Evolutionary conservation across 2,797 vertebrate genomes (phyloP), one percentile per base, ranked within the genome.

Genomic region (Syndactyla subalaris): DNA sequence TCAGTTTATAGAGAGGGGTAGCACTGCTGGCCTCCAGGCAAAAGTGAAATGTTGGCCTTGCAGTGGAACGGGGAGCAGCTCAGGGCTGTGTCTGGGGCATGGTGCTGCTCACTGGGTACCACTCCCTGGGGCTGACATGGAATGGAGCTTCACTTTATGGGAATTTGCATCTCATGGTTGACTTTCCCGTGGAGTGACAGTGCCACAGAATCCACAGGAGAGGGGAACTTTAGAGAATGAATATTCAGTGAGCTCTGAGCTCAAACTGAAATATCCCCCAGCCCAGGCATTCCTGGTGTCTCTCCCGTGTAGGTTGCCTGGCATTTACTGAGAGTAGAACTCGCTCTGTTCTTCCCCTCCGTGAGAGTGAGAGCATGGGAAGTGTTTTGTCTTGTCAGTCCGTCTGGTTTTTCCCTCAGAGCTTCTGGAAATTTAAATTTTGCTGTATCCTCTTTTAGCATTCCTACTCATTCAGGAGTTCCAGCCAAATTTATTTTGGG

Each of bases 301-400:
- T 85, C 29, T 89, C 68, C 72, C 2, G 4, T 92, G 87, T 59
- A 93, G 81, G 94, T 59, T 92, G 81, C 18, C 55, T 87, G 89
- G 87, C 89, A 80, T 91, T 94, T 91, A 55, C 72, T 23, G 52
- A 48, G 81, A 58, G 67, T 27, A 83, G 75, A 92, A 67, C 45
- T 79, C 3, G 2, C 51, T 91, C 51, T 76, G 51, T 62, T 92
- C 89, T 77, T 81, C 15, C 52, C 45, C 58, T 61, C 36, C 72
- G 32, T 41, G 51, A 66, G 63, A 94, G 41, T 41, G 51, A 68
- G 63, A 94, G 66, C 71, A 52, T 49, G 19, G 51, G 6, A 70
- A 89, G 34, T 55, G 72, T 73, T 94, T 58, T 81, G 62, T 89
- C 54, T 71, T 83, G 61, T 90, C 68, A 75, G 61, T 55, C 76